Evolutionary conservation across 2,113 vertebrate species (phyloP), one percentile per base, ranked within the genome.

Genomic region (Bubo blakistoni): DNA sequence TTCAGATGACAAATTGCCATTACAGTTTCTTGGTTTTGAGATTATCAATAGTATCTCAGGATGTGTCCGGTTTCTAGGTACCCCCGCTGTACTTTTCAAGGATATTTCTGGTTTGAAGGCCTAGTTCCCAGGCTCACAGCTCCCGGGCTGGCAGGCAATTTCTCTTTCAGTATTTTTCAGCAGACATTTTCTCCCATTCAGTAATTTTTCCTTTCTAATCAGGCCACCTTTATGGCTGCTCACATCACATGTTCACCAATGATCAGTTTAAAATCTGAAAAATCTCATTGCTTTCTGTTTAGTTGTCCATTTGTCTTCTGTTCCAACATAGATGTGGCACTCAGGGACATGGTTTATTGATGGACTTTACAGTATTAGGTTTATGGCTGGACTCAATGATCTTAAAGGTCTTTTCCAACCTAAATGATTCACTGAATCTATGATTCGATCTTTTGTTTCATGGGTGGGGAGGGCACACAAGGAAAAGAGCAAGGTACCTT

Each of bases 31-130:
- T 70, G 25, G 4, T 16, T 66, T 81, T 76, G 26, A 55, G 42
- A 7, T 70, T 44, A 49, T 4, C 0, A 1, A 9, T 66, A 1
- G 1, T 27, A n/a, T 76, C 10, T 55, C 30, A 65, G 3, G 40
- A 59, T 4, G 2, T 59, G 19, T 44, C 67, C 2, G 0, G 25
- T 49, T 69, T 70, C 25, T 49, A 38, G 8, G 44, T 63, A 69
- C 12, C 24, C 13, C 34, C 40, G 25, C 16, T 40, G 15, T 38
- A 40, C 20, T 72, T 61, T 61, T 46, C 17, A 62, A 72, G n/a
- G 40, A 32, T 61, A 36, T 44, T 77, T 77, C 24, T 66, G 44
- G 5, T 72, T 54, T 8, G 3, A 81, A 81, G 27, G 32, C 52
- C 32, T 71, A 27, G 16, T 77, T 89, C 16, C 10, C n/a, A 71